A percentile compares a stretch with the other conserved stretches of the same genome.
Conservation (phyloP, 2,113 vertebrate genomes). For the Forbesichthys agassizii region DNA sequence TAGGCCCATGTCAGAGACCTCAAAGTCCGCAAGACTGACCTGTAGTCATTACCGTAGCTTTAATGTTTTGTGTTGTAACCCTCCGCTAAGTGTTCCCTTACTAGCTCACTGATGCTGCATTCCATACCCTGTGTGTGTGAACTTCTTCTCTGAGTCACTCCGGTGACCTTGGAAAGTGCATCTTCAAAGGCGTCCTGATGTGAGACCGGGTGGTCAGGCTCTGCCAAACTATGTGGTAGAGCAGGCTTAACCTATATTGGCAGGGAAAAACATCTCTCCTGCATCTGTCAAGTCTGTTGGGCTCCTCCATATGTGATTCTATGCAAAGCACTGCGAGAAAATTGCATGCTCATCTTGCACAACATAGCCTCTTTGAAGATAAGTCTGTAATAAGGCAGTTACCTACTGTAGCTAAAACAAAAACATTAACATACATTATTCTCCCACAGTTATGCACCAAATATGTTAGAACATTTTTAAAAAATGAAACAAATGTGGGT, state of each 20-base stretch:
- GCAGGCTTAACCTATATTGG: slow-evolving; percentile 8
- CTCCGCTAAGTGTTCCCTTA: neutral
- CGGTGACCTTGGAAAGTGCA: slow-evolving; percentile 33
- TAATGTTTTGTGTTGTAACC: too few relatives aligned
- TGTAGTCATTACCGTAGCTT: too few relatives aligned
- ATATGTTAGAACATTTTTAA: too few relatives aligned
- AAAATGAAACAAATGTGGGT: too few relatives aligned
- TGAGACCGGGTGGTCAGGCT: slow-evolving; percentile 16
- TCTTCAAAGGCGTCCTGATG: slow-evolving; percentile 24
- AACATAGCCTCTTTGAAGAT: neutral
- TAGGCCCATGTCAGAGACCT: too few relatives aligned
- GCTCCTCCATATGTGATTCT: slow-evolving; percentile 5
- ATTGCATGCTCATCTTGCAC: neutral
- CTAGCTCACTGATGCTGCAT: slow-evolving; percentile 13
- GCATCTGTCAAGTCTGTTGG: slow-evolving; percentile 13
- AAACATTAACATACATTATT: too few relatives aligned
- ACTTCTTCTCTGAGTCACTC: slow-evolving; percentile 19
- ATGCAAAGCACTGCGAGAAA: neutral
- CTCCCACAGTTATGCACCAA: too few relatives aligned
- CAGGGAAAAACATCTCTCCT: slow-evolving; percentile 2
- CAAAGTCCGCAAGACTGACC: too few relatives aligned
- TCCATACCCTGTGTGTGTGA: slow-evolving; percentile 17
- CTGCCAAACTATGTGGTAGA: slow-evolving; percentile 25
- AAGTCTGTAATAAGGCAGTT: too few relatives aligned
- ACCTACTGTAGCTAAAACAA: too few relatives aligned